A percentile compares a stretch with the other conserved stretches of the same genome.
phyloP scores from a whole-genome alignment of 2,888 invertebrate genomes.

The Hyposoter didymator region DNA sequence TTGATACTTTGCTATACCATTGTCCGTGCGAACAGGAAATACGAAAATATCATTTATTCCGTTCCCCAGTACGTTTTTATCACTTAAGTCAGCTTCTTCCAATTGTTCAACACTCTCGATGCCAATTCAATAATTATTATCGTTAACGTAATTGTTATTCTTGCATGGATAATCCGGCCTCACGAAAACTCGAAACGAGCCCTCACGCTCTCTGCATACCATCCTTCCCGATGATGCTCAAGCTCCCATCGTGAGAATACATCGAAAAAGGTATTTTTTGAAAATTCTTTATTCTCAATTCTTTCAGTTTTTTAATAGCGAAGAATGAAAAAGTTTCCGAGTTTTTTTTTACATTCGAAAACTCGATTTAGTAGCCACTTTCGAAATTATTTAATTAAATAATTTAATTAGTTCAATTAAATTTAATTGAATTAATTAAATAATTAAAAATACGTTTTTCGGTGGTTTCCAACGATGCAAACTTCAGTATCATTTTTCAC shows the following conservation, averaged over 20 bases:
- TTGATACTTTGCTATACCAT: constrained; percentile 67
- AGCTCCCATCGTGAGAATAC: neutral
- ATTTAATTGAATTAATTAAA: too few species aligned
- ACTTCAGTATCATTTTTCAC: neutral
- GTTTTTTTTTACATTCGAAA: too few species aligned
- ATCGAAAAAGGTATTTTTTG: too few species aligned
- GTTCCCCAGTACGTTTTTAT: constrained; percentile 30
- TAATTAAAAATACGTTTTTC: too few species aligned
- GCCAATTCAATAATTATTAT: constrained; percentile 27
- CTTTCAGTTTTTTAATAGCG: too few species aligned
- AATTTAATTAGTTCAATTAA: too few species aligned
- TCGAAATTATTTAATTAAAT: too few species aligned
- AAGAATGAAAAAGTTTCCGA: too few species aligned
- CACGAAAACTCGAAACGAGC: constrained; percentile 5
- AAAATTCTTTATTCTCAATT: too few species aligned
- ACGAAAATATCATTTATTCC: constrained; percentile 16
- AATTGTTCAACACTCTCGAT: constrained; percentile 43
- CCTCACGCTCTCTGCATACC: neutral
- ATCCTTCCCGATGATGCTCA: neutral
- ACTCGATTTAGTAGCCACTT: too few species aligned
- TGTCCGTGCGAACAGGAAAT: constrained; percentile 28
- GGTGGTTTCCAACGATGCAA: too few species aligned
- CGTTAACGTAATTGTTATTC: constrained; percentile 16
- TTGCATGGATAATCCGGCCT: neutral
- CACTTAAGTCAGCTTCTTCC: constrained; percentile 56